These are phyloP conservation scores for Platyscapa corneri DNA, from an alignment of 1,140 invertebrate genomes.

Conservation along the genomic window DNA sequence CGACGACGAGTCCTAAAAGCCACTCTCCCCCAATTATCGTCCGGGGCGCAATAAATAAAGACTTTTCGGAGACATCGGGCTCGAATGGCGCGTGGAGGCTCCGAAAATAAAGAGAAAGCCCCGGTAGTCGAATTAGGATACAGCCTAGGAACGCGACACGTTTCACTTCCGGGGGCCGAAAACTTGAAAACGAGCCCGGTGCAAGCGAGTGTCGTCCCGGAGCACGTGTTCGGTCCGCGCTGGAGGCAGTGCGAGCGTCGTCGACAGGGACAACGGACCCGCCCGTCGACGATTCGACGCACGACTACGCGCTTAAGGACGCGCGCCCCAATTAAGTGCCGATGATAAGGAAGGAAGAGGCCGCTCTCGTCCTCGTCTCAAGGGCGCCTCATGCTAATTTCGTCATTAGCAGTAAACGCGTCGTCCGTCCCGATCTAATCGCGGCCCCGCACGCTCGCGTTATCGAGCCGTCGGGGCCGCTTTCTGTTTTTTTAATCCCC, in stretches of 20 bases:
- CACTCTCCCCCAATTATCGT: neutral
- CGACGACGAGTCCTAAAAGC: neutral
- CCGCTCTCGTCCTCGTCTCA: neutral
- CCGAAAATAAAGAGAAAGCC: neutral
- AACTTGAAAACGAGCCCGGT: constrained; percentile 26
- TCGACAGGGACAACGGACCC: neutral
- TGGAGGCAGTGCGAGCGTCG: neutral
- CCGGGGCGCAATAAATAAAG: neutral
- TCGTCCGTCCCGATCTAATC: neutral
- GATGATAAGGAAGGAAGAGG: constrained; percentile 8
- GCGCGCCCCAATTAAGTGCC: neutral
- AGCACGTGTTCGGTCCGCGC: neutral
- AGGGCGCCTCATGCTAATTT: neutral
- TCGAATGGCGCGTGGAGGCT: neutral
- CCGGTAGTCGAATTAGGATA: constrained; percentile 3
- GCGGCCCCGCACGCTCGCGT: neutral
- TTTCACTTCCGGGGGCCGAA: neutral
- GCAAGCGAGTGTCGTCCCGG: neutral
- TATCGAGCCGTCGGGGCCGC: too few relatives aligned
- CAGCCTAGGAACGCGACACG: neutral
- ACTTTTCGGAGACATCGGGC: neutral
- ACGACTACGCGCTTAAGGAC: neutral
- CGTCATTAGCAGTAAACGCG: neutral
- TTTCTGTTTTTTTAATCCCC: too few relatives aligned
- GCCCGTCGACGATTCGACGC: too few relatives aligned